Evolutionary conservation across 2,888 invertebrate genomes (phyloP), one percentile per base, ranked within the genome.

Genomic region (Timema cristinae): DNA sequence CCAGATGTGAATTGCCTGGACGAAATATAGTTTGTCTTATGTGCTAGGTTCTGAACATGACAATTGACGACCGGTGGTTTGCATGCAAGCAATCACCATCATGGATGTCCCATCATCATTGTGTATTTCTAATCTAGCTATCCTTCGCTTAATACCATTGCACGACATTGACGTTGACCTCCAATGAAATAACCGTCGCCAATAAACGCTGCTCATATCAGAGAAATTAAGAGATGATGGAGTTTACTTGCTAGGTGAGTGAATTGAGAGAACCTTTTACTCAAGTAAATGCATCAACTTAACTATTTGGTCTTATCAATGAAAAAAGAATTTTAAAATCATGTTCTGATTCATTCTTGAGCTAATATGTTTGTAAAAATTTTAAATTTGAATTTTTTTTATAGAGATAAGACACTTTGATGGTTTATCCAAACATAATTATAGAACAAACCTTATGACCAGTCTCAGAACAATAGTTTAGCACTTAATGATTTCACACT

Each of bases 21-120:
- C 15, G 10, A 68, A n/a, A 50, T 72, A n/a, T 76, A 50, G 69
- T 63, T 50, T 48, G 68, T n/a, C 59, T 75, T 32, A 4, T 32
- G 32, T 75, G 0, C n/a, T 80, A 88, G 90, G 90, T 67, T 89
- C 94, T 8, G 98, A n/a, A 98, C 82, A 90, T 99, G 84, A 92
- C 96, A 1, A 91, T 96, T 75, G 98, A 99, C 84, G 98, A 98
- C 83, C 89, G 98, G 68, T 93, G 95, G 72, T 97, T 92, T 85
- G 90, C 93, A 70, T 98, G 91, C 92, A 94, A 84, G 89, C 92
- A 75, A 91, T 97, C 70, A 88, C 93, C 76, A 90, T 91, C 10
- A 95, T 97, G 88, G 93, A 94, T 81, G 89, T 98, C 74, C 86
- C 88, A 59, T 89, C 90, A 72, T 93, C 94, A 0, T 94, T 61